These are phyloP conservation scores for Phyto melanocephala DNA, from an alignment of 2,888 invertebrate genomes.

Conservation along the genomic window DNA sequence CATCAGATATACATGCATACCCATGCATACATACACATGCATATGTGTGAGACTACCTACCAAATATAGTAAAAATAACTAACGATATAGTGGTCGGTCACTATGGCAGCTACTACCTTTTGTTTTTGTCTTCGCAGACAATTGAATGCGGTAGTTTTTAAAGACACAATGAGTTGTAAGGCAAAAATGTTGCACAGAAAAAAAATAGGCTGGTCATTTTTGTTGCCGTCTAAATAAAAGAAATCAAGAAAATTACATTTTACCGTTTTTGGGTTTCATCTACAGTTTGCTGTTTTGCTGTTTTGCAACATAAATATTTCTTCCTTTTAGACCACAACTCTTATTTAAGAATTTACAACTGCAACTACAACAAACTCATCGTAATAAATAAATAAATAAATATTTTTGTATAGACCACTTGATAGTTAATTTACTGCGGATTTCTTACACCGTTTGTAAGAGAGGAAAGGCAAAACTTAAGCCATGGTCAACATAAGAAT, in stretches of 20 bases:
- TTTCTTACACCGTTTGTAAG: slow-evolving; percentile 33
- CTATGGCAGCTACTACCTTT: not conserved
- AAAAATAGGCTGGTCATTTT: slow-evolving; percentile 47
- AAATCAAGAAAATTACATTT: slow-evolving; percentile 50
- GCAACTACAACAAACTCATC: slow-evolving; percentile 13
- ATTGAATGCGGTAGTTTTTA: slow-evolving; percentile 44
- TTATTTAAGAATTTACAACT: slow-evolving; percentile 44
- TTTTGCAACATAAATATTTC: slow-evolving; percentile 28
- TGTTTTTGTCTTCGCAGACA: slow-evolving; percentile 9
- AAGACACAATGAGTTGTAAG: not conserved
- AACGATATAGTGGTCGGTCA: not conserved
- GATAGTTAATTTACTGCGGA: slow-evolving; percentile 31
- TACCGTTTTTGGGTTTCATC: slow-evolving; percentile 34
- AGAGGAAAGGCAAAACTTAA: too few species aligned
- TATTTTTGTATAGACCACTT: slow-evolving; percentile 23
- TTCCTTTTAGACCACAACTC: slow-evolving; percentile 38
- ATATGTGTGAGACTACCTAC: slow-evolving; percentile 5
- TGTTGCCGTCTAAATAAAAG: slow-evolving; percentile 20
- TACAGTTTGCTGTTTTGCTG: not conserved
- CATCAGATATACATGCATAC: not conserved
- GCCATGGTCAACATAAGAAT: too few species aligned
- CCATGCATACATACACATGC: not conserved
- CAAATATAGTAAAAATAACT: slow-evolving; percentile 26
- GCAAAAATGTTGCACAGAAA: not conserved
- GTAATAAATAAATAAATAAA: slow-evolving; percentile 39